Percentiles rank a stretch among this genome's conserved stretches.
Conservation (phyloP, 2,113 vertebrate species). For the Alligator sinensis region DNA sequence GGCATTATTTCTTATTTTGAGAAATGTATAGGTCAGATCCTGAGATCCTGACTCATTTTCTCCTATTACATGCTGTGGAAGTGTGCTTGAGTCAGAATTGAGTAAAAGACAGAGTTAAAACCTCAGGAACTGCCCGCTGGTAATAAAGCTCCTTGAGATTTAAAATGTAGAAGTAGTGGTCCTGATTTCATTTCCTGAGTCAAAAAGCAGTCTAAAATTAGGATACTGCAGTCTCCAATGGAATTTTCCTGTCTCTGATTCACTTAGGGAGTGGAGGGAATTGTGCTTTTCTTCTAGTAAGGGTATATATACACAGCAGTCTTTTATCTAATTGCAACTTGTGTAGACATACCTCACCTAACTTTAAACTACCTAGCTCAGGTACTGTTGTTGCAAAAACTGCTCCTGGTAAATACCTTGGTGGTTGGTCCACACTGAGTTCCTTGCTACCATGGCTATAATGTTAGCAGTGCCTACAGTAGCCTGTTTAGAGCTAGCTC, state of each 20-base stretch:
- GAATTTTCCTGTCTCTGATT: neutral
- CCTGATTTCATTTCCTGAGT: neutral
- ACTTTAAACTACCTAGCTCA: neutral
- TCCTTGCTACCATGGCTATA: neutral
- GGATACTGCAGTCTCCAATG: neutral
- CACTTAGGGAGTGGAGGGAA: neutral
- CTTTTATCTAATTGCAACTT: neutral
- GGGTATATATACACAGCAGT: neutral
- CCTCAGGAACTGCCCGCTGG: neutral
- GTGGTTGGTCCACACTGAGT: neutral
- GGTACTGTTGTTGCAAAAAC: neutral
- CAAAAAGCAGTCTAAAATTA: neutral
- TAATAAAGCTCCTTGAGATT: neutral
- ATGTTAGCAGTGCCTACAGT: too few relatives aligned
- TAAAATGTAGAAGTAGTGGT: slow-evolving; percentile 5
- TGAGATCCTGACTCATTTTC: neutral
- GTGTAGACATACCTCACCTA: neutral
- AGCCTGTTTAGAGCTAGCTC: neutral
- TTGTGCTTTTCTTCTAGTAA: neutral
- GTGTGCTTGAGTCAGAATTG: slow-evolving; percentile 13
- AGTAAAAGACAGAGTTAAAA: slow-evolving; percentile 30
- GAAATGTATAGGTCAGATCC: neutral
- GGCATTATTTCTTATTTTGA: neutral
- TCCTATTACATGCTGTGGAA: neutral
- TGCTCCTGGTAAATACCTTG: neutral